Percentiles rank a stretch among this genome's conserved stretches.
Conservation (phyloP, 2,797 vertebrate genomes). For the Hapalemur alaotrensis region DNA sequence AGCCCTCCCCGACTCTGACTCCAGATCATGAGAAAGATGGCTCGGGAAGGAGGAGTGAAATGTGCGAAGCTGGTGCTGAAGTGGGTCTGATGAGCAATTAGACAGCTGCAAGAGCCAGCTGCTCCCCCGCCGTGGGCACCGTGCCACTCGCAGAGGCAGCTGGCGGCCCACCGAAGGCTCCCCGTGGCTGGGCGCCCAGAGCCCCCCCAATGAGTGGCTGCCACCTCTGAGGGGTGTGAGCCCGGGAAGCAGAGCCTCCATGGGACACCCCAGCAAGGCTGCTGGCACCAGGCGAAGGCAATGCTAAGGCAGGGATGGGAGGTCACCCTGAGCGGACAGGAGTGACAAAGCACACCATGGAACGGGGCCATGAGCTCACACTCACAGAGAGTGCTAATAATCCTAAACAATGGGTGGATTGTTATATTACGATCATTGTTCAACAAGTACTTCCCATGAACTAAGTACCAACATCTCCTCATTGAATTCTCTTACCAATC, state of each 20-base stretch:
- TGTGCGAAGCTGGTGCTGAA: background rate
- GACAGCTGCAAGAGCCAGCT: conserved; percentile 57
- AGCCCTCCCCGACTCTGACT: accelerated
- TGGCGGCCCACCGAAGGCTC: background rate
- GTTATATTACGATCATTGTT: background rate
- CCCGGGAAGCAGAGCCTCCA: background rate
- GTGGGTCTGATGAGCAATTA: conserved; percentile 16
- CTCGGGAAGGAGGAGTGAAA: background rate
- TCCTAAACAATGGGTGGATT: accelerated
- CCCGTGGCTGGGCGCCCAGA: background rate
- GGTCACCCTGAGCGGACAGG: too few relatives aligned
- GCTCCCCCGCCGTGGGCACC: background rate
- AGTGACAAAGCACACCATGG: background rate
- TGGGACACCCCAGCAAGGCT: accelerated
- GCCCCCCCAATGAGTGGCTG: background rate
- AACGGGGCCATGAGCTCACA: accelerated
- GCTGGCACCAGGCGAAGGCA: background rate
- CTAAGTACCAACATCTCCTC: background rate
- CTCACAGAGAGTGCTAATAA: background rate
- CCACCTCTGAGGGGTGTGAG: background rate
- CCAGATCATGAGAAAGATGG: background rate
- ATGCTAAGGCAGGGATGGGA: background rate
- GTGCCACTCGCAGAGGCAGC: background rate
- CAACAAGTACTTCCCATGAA: too few relatives aligned
- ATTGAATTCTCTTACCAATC: background rate